Percentiles rank a stretch among this genome's conserved stretches.
Conservation (phyloP, 92 coral and sea anemone genomes). For the Umimayanthus chanpuru region DNA sequence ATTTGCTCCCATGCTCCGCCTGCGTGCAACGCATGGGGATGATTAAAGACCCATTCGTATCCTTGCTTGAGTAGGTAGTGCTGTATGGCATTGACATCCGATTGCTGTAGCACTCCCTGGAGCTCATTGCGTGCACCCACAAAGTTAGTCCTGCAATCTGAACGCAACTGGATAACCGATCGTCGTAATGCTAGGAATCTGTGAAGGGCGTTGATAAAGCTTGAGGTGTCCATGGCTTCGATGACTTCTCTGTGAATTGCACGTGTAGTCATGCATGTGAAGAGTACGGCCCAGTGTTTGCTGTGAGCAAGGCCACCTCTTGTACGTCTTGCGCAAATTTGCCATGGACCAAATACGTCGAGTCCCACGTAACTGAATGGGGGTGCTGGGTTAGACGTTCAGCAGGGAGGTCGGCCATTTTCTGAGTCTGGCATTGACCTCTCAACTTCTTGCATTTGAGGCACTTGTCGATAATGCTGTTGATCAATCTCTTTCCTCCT, state of each 20-base stretch:
- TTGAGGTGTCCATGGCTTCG: constrained; percentile 59
- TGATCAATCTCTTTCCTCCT: constrained; percentile 53
- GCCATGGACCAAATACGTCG: constrained; percentile 58
- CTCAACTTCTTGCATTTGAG: constrained; percentile 51
- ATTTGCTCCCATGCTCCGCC: constrained; percentile 67
- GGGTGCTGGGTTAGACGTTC: constrained; percentile 50
- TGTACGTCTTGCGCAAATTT: constrained; percentile 47
- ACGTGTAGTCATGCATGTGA: constrained; percentile 47
- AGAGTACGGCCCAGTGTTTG: constrained; percentile 67
- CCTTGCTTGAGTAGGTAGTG: constrained; percentile 37
- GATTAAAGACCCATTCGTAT: constrained; percentile 47
- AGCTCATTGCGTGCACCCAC: constrained; percentile 53
- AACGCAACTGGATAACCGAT: constrained; percentile 57
- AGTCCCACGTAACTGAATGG: constrained; percentile 50
- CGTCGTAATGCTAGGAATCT: constrained; percentile 51
- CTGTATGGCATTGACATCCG: constrained; percentile 19
- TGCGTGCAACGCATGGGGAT: constrained; percentile 56
- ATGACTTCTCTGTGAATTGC: constrained; percentile 58
- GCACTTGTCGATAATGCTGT: constrained; percentile 49
- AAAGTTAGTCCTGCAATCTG: constrained; percentile 53
- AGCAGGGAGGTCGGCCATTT: constrained; percentile 58
- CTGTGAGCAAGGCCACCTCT: constrained; percentile 50
- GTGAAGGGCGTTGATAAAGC: constrained; percentile 57
- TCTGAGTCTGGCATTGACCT: constrained; percentile 47
- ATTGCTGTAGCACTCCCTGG: constrained; percentile 15